Base-by-base conservation (phyloP, 1,140 invertebrate genomes). In the Goniozus legneri region DNA sequence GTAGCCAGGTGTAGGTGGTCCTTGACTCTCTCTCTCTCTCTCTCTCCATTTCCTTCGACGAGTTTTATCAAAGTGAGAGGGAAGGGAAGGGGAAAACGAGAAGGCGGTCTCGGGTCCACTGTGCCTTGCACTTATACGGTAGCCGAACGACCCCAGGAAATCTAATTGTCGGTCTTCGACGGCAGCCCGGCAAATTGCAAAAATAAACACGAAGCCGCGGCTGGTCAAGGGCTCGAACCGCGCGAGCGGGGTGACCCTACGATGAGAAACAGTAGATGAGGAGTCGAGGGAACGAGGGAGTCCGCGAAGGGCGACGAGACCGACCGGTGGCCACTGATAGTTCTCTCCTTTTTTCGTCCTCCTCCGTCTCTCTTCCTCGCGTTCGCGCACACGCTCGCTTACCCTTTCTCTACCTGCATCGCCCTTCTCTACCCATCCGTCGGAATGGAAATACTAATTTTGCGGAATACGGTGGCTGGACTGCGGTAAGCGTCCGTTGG, bases 381-480 rank as follows among this genome's bases (percentile, higher is more conserved):
- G 20, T 36, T 39, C 21, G 13, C 14, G 35, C 19, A 16, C 16
- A 31, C 41, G 37, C 47, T 30, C 33, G 31, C 20, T 42, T 42
- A 43, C 14, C 39, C 22, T 20, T 54, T 35, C 33, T 42, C 38
- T 60, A 46, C 51, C 58, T 60, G 41, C 54, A 48, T 51, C 52
- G 52, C 44, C 38, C 34, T 50, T 54, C 55, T 40, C 46, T 51
- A 57, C 58, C 65, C 64, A 58, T 62, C 52, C 57, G 50, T 43
- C 62, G 65, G 65, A 73, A 73, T 73, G 71, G 69, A 73, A 76
- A 76, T 74, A 76, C 71, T 76, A 73, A 76, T 74, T 76, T 73
- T 76, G 69, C 71, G 73, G 71, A 74, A 76, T 74, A 76, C 73
- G 50, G 73, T 76, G 67, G 72, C 72, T 53, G 62, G 66, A 71